phyloP scores from a whole-genome alignment of 2,113 vertebrate species.

The Chunga burmeisteri region DNA sequence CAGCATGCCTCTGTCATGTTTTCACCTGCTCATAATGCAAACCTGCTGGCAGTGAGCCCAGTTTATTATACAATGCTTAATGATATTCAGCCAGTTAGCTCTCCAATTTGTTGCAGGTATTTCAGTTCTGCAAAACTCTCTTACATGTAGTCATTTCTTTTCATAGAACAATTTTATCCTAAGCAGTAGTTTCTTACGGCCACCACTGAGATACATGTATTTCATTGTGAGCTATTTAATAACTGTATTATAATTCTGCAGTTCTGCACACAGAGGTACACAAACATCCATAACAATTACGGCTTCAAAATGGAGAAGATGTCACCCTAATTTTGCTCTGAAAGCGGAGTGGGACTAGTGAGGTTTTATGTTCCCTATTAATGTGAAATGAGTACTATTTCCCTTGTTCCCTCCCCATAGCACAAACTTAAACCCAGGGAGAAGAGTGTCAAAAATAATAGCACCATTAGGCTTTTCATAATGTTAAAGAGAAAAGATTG shows the following conservation, averaged over 20 bases:
- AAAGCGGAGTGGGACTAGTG: neutral
- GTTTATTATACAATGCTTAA: neutral
- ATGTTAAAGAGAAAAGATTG: neutral
- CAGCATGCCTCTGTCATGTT: neutral
- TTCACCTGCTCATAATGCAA: slow-evolving; percentile 4
- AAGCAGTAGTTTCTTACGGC: neutral
- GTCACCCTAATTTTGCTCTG: neutral
- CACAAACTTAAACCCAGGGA: neutral
- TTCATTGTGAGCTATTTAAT: neutral
- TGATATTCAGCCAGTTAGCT: neutral
- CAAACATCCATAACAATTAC: neutral
- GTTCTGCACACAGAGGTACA: neutral
- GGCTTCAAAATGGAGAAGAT: neutral
- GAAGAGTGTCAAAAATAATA: neutral
- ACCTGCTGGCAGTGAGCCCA: neutral
- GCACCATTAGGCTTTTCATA: neutral
- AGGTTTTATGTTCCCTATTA: neutral
- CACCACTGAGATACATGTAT: neutral
- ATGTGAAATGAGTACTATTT: neutral
- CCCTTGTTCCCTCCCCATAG: neutral
- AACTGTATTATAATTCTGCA: neutral
- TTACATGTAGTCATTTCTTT: neutral
- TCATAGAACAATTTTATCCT: neutral
- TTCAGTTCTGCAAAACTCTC: neutral
- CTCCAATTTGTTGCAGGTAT: neutral